Evolutionary conservation across 1,140 invertebrate genomes (phyloP), one percentile per base, ranked within the genome.

Genomic region (Drosophila pallidifrons): DNA sequence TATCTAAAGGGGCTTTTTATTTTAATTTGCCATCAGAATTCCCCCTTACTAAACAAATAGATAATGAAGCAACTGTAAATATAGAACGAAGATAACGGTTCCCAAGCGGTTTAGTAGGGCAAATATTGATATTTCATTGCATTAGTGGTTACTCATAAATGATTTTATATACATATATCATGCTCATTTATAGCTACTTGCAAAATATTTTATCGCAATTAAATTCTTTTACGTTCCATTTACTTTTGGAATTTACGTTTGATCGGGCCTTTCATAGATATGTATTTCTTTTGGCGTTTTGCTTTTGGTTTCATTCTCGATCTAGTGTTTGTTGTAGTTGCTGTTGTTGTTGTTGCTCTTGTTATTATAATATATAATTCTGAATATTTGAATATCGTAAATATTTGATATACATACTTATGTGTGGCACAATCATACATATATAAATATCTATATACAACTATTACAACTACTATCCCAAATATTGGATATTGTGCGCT

Each of bases 401-500:
- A 30, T 68, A 46, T 73, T 45, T 59, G 63, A 63, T 63, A 63
- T 60, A 60, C 45, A 60, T 72, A 43, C 61, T 68, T 55, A 46
- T 55, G 41, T 66, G 10, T 60, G 45, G 8, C 16, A 54, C 30
- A 58, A 59, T 16, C 43, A 72, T 57, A 71, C 60, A 70, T 57
- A 49, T 47, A 52, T 57, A 38, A 20, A 75, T 79, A 71, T 79
- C 69, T 77, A 68, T 73, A 77, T 76, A 72, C 59, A 71, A 71
- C 64, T 83, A 76, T 77, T 64, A 64, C 52, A 58, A 69, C 54
- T 35, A 83, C 69, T 59, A 81, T 70, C 75, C 64, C 74, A 82
- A 83, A 83, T 83, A 85, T 83, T 83, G 87, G 83, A 75, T 87
- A 79, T 85, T 71, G 73, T 85, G 87, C 77, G 82, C 82, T 75